Evolutionary conservation across 2,113 vertebrate genomes (phyloP).

Genomic region (Malurus cyaneus): DNA sequence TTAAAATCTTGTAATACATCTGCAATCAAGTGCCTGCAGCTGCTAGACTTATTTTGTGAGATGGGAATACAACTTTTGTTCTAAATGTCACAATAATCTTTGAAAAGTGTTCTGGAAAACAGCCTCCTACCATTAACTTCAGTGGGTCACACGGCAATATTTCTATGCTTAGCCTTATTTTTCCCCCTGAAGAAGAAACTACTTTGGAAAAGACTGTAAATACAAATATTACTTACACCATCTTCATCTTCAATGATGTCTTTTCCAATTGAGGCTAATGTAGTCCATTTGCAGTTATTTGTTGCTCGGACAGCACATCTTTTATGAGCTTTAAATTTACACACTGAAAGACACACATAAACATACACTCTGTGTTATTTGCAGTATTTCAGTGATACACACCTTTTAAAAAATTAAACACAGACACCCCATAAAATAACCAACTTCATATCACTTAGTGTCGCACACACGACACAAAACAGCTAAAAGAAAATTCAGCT

Average conservation of each 20-base stretch:
- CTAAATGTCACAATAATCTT: not conserved
- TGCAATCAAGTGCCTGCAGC: not conserved
- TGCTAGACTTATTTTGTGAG: not conserved
- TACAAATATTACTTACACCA: slow-evolving; percentile 79
- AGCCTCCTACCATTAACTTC: not conserved
- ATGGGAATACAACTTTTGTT: not conserved
- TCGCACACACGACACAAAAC: not conserved
- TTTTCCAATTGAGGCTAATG: slow-evolving; percentile 93
- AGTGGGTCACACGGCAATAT: not conserved
- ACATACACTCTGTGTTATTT: not conserved
- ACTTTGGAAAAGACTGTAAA: not conserved
- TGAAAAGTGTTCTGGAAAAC: not conserved
- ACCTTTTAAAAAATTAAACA: not conserved
- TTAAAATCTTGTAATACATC: not conserved
- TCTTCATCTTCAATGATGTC: slow-evolving; percentile 98
- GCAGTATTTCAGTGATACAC: not conserved
- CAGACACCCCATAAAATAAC: not conserved
- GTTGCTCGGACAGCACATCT: slow-evolving; percentile 95
- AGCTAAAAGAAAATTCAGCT: not conserved
- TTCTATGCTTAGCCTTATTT: not conserved
- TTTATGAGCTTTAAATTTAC: slow-evolving; percentile 99
- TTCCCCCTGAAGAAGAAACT: not conserved
- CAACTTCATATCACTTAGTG: not conserved
- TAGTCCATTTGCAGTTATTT: slow-evolving; percentile 99
- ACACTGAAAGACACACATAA: slow-evolving; percentile 79